Evolutionary conservation across 2,113 vertebrate species (phyloP), one percentile per base, ranked within the genome.

Genomic region (Xiphophorus hellerii): DNA sequence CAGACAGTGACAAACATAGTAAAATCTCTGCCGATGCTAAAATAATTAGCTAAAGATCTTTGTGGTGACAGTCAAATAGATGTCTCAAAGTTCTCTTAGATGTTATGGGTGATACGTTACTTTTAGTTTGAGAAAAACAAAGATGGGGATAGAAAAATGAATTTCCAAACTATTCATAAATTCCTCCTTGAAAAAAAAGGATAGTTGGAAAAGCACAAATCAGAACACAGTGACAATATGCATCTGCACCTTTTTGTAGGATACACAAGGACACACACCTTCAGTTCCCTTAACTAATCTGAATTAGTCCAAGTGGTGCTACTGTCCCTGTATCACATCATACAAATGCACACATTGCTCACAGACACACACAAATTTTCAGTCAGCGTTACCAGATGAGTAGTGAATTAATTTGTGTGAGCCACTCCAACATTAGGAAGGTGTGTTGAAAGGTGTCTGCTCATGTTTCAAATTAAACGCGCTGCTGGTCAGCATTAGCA

Each of bases 371-470:
- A 73, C 61, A 77, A 84, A 88, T 70, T 77, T 77, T 81, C 83
- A 92, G 92, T 90, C 93, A 93, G 92, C 93, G 90, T 92, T 95
- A 93, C 93, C 94, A 94, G 94, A 95, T 95, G 96, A 97, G 96
- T 96, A 96, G 96, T 96, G 96, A 98, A 98, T 99, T 98, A 97
- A 98, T 98, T 98, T 97, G 96, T 96, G 96, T 95, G 96, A 97
- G 97, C 96, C 97, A 96, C 96, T 97, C 94, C 95, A 95, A 96
- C 96, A 97, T 97, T 96, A 98, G 95, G 96, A 98, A 97, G 96
- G 97, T 98, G 97, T 98, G 97, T 96, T 98, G 97, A 97, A 98
- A 98, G 97, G 97, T 98, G 97, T 98, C 96, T 97, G 96, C 96
- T 97, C 96, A 96, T 97, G 97, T 98, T 97, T 97, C 96, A 97